Percentiles rank a stretch among this genome's conserved stretches.
Conservation (phyloP, 2,797 vertebrate species). For the Micrastur ruficollis region DNA sequence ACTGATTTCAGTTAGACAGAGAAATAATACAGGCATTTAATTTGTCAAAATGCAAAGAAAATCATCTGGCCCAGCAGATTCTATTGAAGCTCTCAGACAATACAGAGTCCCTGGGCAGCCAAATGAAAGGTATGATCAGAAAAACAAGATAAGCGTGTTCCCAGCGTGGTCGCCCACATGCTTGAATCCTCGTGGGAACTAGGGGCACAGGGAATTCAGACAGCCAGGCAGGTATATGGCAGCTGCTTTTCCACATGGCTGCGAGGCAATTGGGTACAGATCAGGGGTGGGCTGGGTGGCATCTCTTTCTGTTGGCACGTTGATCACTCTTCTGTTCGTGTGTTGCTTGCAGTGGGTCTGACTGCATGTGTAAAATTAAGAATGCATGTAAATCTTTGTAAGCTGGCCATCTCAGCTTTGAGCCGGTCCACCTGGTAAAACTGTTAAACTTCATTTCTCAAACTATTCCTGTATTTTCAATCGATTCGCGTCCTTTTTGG, state of each 20-base stretch:
- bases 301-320: background rate
- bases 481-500: background rate
- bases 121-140: background rate
- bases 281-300: background rate
- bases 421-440: background rate
- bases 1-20: background rate
- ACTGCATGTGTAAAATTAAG: background rate
- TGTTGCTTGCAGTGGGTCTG: background rate
- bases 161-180: rapidly evolving
- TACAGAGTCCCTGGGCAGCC: background rate
- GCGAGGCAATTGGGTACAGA: background rate
- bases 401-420: background rate
- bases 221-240: background rate
- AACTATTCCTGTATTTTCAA: background rate
- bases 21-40: background rate
- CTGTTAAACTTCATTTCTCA: background rate
- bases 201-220: background rate
- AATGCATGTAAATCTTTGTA: background rate
- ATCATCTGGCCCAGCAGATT: background rate
- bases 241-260: background rate
- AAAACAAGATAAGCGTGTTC: background rate
- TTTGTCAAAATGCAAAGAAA: background rate
- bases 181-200: background rate
- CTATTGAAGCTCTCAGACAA: background rate
- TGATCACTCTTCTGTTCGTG: background rate